Evolutionary conservation across 2,113 vertebrate genomes (phyloP).

Genomic region (Rhegmatorhina hoffmannsi): DNA sequence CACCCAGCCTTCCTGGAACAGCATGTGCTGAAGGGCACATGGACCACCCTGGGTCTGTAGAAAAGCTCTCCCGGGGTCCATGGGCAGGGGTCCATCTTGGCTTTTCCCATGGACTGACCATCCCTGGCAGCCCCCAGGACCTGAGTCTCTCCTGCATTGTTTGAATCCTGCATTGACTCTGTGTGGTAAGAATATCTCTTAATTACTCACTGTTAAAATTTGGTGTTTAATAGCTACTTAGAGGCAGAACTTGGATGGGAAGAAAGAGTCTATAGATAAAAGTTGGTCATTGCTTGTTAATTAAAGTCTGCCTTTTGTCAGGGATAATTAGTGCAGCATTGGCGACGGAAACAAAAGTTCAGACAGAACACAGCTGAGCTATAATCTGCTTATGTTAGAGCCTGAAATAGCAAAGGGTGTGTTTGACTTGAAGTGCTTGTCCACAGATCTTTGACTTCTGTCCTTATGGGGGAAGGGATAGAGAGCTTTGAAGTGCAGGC

Average conservation of each 20-base stretch:
- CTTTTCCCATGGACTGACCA: background rate
- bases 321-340: constrained; percentile 28
- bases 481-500: background rate
- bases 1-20: background rate
- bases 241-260: background rate
- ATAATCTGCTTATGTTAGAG: constrained; percentile 14
- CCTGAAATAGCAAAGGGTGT: constrained; percentile 5
- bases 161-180: background rate
- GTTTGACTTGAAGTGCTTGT: constrained; percentile 9
- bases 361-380: constrained; percentile 22
- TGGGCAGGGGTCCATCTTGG: background rate
- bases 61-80: background rate
- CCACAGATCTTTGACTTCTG: background rate
- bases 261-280: background rate
- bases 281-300: constrained; percentile 4
- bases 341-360: constrained; percentile 23
- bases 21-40: background rate
- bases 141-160: fast-evolving
- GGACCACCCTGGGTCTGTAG: too few species aligned
- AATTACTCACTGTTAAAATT: background rate
- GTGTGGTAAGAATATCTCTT: background rate
- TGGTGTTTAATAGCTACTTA: background rate
- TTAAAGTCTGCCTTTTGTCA: constrained; percentile 50
- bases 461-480: background rate
- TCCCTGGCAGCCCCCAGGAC: background rate